These are phyloP conservation scores for Chironomus tentans DNA, from an alignment of 2,888 invertebrate species.

Conservation along the genomic window DNA sequence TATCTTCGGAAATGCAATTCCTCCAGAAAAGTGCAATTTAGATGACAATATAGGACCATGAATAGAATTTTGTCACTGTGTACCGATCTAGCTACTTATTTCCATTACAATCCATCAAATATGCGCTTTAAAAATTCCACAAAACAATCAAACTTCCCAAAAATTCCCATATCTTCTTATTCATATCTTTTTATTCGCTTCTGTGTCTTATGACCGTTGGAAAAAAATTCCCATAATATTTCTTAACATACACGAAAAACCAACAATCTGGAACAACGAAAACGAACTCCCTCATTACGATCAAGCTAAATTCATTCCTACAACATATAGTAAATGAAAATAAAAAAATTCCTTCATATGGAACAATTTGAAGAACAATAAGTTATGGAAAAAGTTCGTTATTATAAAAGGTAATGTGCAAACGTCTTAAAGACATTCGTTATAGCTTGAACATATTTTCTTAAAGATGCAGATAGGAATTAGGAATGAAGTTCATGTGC, in stretches of 20 bases:
- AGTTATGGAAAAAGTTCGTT: conserved; percentile 9
- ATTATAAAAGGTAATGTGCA: not conserved
- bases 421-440: not conserved
- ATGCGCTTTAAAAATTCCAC: too few species aligned
- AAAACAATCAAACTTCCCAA: too few species aligned
- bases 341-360: not conserved
- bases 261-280: not conserved
- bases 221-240: not conserved
- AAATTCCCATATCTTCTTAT: too few species aligned
- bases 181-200: not conserved
- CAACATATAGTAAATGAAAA: too few species aligned
- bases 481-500: not conserved
- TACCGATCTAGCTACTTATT: too few species aligned
- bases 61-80: too few species aligned
- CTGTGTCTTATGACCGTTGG: not conserved
- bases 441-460: not conserved
- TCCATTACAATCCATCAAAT: too few species aligned
- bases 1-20: too few species aligned
- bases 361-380: conserved; percentile 1
- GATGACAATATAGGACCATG: too few species aligned
- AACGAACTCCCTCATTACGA: not conserved
- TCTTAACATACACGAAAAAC: not conserved
- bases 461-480: not conserved
- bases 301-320: too few species aligned
- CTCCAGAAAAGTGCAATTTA: too few species aligned